Evolutionary conservation across 1,140 invertebrate species (phyloP), one percentile per base, ranked within the genome.

Genomic region (Bombus huntii): DNA sequence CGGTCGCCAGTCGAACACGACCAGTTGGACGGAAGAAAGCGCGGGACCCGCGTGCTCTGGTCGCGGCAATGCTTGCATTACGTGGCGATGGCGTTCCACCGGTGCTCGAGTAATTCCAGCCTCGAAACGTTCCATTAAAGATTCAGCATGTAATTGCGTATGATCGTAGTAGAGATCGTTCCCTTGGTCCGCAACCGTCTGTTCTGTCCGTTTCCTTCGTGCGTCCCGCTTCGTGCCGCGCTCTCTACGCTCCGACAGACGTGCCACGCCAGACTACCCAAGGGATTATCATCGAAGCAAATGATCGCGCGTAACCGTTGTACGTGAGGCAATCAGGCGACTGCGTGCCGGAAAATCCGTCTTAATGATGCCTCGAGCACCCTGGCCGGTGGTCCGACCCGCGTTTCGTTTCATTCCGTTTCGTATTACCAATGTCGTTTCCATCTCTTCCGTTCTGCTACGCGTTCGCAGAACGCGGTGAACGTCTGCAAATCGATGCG

Each of bases 61-160:
- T 53, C 47, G 47, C 47, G 47, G 47, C 18, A 22, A 53, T 53
- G 81, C 72, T 89, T 89, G 82, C 89, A 91, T 92, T 89, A 93
- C 92, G 92, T 89, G 91, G 92, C 93, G 93, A 94, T 94, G 91
- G 92, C 92, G 94, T 94, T 95, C 93, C 93, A 92, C 94, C 59
- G 90, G 92, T 91, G 94, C 94, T 94, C 94, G 92, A 94, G 94
- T 95, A 95, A 95, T 95, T 95, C 91, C 94, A 95, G 93, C 89
- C 93, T 95, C 92, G 91, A 94, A 95, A 94, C 93, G 93, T 95
- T 94, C 94, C 93, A 95, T 95, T 95, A 95, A 95, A 95, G 94
- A 95, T 95, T 95, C 94, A 95, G 94, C 94, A 94, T 95, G 94
- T 95, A 95, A 95, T 95, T 95, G 94, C 94, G 93, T 92, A 93